Conservation (phyloP, 2,113 vertebrate species). For the Coptodon bakossiorum region DNA sequence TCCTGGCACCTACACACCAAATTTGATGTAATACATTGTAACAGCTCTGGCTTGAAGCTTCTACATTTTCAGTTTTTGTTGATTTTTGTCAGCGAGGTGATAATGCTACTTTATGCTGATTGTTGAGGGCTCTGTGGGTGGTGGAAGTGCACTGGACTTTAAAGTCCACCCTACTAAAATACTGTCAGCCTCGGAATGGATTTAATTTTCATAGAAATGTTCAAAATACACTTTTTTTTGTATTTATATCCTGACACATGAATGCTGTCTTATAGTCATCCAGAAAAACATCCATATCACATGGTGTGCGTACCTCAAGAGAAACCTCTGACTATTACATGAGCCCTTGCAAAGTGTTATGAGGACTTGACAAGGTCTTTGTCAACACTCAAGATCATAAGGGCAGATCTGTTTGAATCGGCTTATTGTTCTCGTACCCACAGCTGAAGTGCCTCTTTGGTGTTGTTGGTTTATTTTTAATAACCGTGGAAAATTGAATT, state of each 20-base stretch:
- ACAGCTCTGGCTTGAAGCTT: neutral
- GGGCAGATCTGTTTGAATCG: constrained; percentile 18
- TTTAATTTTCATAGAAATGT: neutral
- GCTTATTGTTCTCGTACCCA: neutral
- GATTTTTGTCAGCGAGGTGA: neutral
- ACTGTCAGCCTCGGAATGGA: neutral
- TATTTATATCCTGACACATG: neutral
- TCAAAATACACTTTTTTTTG: neutral
- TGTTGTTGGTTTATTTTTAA: neutral
- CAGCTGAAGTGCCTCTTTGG: neutral
- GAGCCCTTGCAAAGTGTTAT: neutral
- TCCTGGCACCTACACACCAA: neutral
- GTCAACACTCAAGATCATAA: constrained; percentile 23
- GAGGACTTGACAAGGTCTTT: neutral
- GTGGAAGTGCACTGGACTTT: neutral
- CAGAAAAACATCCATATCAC: neutral
- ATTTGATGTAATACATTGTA: neutral
- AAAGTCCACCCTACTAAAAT: neutral
- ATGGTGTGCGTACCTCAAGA: neutral
- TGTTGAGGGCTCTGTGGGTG: neutral
- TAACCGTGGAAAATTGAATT: constrained; percentile 10
- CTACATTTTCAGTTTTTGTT: neutral
- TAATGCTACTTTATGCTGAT: neutral
- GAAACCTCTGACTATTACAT: neutral
- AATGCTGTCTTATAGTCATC: neutral